Evolutionary conservation across 2,113 vertebrate genomes (phyloP), one percentile per base, ranked within the genome.

Genomic region (Ailuropoda melanoleuca): DNA sequence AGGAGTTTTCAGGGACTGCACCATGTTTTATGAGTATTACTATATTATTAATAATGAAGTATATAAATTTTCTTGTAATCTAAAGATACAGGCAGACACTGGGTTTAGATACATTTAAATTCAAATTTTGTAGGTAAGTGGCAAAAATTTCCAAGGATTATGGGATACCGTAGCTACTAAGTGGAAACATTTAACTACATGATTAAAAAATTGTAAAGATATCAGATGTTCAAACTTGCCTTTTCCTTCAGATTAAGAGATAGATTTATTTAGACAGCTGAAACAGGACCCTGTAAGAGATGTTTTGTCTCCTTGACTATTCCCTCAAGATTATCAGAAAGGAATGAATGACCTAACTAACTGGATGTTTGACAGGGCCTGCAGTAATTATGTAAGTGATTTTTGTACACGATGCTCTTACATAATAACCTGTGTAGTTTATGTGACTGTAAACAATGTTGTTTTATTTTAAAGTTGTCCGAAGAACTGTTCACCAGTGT

Each of bases 221-320:
- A 97, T 90, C 83, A 92, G 46, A 90, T 95, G 62, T 74, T 97
- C 39, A 88, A 92, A 96, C 43, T 43, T 90, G 77, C 19, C 23
- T 90, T 94, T 97, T 94, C 26, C 85, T 95, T 93, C 48, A 89
- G 62, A 94, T 62, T 74, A 84, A 97, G 81, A 97, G 91, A 97
- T 39, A 94, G 53, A 53, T 88, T 94, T 95, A 86, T 96, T 98
- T 97, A 91, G 66, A 95, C 72, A 91, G 82, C 92, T 96, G 82
- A 96, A 93, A 91, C 14, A 48, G 29, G 50, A 18, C 1, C 34
- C 23, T 86, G 7, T 60, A 88, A 37, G 12, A 94, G 53, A 72
- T 88, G 43, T 95, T 96, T 82, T 85, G 84, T 96, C 62, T 94
- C 29, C 53, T 75, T 92, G 46, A 78, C 83, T 74, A 90, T 55